Conservation (phyloP, 2,113 vertebrate genomes). For the Apteryx owenii region DNA sequence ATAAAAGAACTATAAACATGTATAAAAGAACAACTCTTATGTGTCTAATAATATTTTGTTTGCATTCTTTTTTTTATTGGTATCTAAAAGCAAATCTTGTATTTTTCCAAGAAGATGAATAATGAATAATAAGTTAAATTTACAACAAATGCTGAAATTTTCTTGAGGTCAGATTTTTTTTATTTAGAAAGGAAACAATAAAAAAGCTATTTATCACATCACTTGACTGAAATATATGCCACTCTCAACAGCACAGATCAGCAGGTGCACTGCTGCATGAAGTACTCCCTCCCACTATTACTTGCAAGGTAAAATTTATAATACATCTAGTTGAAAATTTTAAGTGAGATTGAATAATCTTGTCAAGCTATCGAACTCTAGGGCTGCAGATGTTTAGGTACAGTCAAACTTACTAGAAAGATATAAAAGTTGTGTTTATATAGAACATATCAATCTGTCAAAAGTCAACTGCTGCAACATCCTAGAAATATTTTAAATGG, state of each 20-base stretch:
- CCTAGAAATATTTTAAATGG: neutral
- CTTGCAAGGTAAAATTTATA: neutral
- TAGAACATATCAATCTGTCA: neutral
- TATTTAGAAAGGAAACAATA: conserved; percentile 42
- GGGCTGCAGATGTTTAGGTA: neutral
- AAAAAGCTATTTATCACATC: neutral
- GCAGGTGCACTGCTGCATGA: neutral
- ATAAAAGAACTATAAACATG: neutral
- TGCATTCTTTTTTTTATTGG: neutral
- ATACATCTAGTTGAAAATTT: neutral
- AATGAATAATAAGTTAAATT: conserved; percentile 28
- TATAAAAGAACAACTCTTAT: neutral
- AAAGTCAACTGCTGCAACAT: neutral
- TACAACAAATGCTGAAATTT: neutral
- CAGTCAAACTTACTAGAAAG: neutral
- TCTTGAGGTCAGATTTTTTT: conserved; percentile 35
- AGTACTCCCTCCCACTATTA: neutral
- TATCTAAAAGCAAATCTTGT: conserved; percentile 10
- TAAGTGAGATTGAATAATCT: neutral
- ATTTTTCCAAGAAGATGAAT: neutral
- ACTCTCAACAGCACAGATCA: neutral
- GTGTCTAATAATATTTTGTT: neutral
- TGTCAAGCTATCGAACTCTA: neutral
- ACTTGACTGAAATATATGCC: neutral
- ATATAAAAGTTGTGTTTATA: neutral